Base-by-base conservation (phyloP, 2,113 vertebrate species). In the Aspiorhynchus laticeps region DNA sequence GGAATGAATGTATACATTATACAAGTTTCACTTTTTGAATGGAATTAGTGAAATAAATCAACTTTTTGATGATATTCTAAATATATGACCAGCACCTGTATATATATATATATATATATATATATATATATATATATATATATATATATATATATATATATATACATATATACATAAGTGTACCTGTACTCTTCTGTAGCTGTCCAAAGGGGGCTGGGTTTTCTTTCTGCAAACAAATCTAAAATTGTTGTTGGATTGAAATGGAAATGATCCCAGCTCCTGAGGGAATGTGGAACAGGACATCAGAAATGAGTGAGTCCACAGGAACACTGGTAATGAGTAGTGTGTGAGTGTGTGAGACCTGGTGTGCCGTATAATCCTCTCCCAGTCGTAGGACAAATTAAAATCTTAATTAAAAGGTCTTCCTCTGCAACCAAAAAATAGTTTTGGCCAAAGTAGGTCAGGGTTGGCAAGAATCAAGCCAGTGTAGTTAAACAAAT, bases 341-440 rank as follows among this genome's bases (percentile, higher is more conserved):
- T 12, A 17, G 74, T 48, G 33, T 73, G 33, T 43, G 53, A 56
- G 53, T 67, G 24, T 67, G 24, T 78, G 46, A 78, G 76, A 78
- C 76, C 76, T 53, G 43, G 48, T 31, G 28, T 33, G 76, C 46
- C 17, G 46, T 53, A 33, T 53, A 78, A 78, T 78, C 76, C 46
- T 78, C 75, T 78, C 75, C 3, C 75, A 78, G 76, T 78, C 17
- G 4, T 19, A 51, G 76, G 76, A 78, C 8, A 0, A 53, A 53
- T 53, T 78, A 33, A 78, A 78, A 53, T 78, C 48, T n/a, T 53
- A 78, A 78, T 78, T 78, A 78, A 78, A 21, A 17, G 48, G 76
- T 28, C 38, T 26, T 41, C 24, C 73, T 73, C 19, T 26, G 41
- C 12, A 46, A 51, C 76, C 76, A 53, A 78, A 53, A 78, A 53